phyloP scores from a whole-genome alignment of 2,888 invertebrate genomes.

The Dynastes hyllus region DNA sequence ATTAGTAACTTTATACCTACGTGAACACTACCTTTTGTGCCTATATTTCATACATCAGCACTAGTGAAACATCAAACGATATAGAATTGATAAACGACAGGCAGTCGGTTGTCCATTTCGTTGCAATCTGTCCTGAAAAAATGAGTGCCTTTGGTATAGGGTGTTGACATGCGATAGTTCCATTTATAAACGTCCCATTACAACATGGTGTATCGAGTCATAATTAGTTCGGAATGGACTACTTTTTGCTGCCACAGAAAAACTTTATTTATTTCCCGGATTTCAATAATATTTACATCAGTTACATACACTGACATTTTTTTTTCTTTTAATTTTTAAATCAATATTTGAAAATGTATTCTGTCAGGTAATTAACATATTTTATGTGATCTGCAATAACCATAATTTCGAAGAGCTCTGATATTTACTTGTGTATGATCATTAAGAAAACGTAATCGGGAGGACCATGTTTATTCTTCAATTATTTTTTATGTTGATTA shows the following conservation, averaged over 20 bases:
- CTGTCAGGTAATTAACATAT: too few species aligned
- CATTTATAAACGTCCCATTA: background rate
- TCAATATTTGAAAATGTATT: background rate
- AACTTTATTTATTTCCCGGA: background rate
- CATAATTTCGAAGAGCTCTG: too few species aligned
- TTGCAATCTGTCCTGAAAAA: background rate
- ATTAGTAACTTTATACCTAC: background rate
- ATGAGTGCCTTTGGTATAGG: background rate
- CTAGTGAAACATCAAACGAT: background rate
- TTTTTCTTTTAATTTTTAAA: background rate
- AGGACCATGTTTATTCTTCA: too few species aligned
- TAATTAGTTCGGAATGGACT: background rate
- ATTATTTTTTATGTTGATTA: too few species aligned
- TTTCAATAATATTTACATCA: background rate
- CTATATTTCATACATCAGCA: background rate
- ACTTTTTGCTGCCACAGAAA: background rate
- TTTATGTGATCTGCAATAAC: too few species aligned
- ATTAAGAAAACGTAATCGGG: too few species aligned
- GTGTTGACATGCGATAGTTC: background rate
- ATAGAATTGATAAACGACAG: background rate
- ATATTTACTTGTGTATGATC: too few species aligned
- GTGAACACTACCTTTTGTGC: background rate
- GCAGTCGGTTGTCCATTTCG: background rate
- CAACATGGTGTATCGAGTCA: background rate
- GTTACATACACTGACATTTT: background rate